These are phyloP conservation scores for Myzus persicae DNA, from an alignment of 1,140 invertebrate genomes.

Conservation along the genomic window DNA sequence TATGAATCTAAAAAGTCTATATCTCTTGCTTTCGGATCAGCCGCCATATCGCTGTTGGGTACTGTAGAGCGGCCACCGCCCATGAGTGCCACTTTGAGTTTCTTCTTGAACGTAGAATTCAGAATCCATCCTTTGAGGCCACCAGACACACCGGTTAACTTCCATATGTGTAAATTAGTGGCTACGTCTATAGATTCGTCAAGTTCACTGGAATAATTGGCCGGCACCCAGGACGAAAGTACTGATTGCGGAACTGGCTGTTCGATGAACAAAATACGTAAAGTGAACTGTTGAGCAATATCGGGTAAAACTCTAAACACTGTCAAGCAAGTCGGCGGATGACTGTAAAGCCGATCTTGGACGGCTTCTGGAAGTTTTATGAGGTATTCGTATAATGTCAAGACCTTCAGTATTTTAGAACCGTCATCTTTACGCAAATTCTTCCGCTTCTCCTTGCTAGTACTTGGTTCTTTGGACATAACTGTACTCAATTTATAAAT, in stretches of 20 bases:
- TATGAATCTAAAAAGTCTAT: conserved; percentile 90
- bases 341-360: conserved; percentile 87
- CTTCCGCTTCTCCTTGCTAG: conserved; percentile 53
- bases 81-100: conserved; percentile 86
- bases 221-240: conserved; percentile 89
- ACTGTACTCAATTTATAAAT: not conserved
- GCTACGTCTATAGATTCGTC: conserved; percentile 75
- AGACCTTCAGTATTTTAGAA: conserved; percentile 78
- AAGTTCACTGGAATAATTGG: conserved; percentile 81
- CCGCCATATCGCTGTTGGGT: conserved; percentile 73
- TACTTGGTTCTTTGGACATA: conserved; percentile 44
- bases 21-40: conserved; percentile 88
- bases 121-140: conserved; percentile 90
- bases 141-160: conserved; percentile 85
- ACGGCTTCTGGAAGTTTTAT: conserved; percentile 80
- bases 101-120: conserved; percentile 86
- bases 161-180: conserved; percentile 85
- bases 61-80: conserved; percentile 93
- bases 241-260: conserved; percentile 94
- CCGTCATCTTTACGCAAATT: conserved; percentile 54
- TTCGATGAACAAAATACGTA: conserved; percentile 90
- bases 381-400: conserved; percentile 91
- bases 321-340: conserved; percentile 92
- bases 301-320: conserved; percentile 90
- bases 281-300: conserved; percentile 88